phyloP scores from a whole-genome alignment of 2,888 invertebrate species.

The Hypselothyrea guttata region DNA sequence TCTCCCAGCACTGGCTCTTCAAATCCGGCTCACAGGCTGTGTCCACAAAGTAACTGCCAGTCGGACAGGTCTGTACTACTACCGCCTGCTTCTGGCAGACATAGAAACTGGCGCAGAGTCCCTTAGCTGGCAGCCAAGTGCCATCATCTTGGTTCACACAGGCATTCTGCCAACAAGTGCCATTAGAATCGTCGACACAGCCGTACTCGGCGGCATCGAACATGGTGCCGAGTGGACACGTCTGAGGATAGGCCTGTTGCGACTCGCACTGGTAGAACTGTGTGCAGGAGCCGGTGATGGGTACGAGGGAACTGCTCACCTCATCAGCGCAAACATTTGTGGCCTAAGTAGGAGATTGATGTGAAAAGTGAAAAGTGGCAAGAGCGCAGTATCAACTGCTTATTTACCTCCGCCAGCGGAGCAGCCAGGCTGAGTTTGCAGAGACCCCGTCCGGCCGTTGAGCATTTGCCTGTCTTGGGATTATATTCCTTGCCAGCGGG shows the following conservation, averaged over 20 bases:
- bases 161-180: slow-evolving; percentile 67
- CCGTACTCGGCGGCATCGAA: slow-evolving; percentile 42
- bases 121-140: slow-evolving; percentile 20
- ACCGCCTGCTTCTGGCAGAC: slow-evolving; percentile 48
- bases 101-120: slow-evolving; percentile 62
- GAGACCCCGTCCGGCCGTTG: slow-evolving; percentile 46
- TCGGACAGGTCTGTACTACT: slow-evolving; percentile 45
- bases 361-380: neutral
- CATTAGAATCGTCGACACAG: slow-evolving; percentile 61
- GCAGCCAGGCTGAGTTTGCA: slow-evolving; percentile 63
- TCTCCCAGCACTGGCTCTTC: slow-evolving; percentile 73
- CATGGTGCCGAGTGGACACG: slow-evolving; percentile 59
- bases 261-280: slow-evolving; percentile 68
- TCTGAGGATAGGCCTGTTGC: slow-evolving; percentile 64
- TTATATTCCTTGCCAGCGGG: slow-evolving; percentile 71
- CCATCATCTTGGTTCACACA: slow-evolving; percentile 58
- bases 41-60: slow-evolving; percentile 62
- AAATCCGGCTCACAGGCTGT: no score
- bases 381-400: no score
- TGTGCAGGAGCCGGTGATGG: slow-evolving; percentile 56
- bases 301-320: slow-evolving; percentile 57
- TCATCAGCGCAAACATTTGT: slow-evolving; percentile 56
- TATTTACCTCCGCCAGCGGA: slow-evolving; percentile 51
- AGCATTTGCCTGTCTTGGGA: slow-evolving; percentile 66
- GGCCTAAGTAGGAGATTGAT: slow-evolving; percentile 19